Percentiles rank a stretch among this genome's conserved stretches.
These are phyloP conservation scores for Emberiza fucata DNA, from an alignment of 2,113 vertebrate genomes.

Conservation along the genomic window DNA sequence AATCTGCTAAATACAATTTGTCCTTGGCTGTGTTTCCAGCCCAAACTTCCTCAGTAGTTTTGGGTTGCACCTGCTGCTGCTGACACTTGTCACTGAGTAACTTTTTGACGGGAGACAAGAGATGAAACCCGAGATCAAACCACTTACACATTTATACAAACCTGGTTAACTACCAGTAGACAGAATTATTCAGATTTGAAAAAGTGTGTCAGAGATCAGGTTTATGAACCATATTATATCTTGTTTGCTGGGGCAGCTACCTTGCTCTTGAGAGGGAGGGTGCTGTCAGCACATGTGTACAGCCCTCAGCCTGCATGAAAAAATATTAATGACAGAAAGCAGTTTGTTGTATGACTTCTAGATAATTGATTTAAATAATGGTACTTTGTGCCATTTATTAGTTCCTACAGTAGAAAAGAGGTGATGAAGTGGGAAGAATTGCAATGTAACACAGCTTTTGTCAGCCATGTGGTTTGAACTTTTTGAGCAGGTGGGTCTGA, in stretches of 20 bases:
- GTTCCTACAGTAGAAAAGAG: neutral
- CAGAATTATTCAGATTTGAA: neutral
- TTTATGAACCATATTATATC: neutral
- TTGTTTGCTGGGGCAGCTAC: neutral
- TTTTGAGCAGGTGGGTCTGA: neutral
- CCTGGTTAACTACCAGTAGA: neutral
- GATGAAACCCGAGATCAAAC: neutral
- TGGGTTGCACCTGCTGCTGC: neutral
- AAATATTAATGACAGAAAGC: neutral
- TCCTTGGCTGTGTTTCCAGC: neutral
- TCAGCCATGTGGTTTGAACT: neutral
- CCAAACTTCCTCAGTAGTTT: neutral
- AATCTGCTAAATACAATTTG: neutral
- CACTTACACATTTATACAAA: neutral
- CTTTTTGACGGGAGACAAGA: neutral
- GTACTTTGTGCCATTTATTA: neutral
- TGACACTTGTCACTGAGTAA: neutral
- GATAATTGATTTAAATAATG: neutral
- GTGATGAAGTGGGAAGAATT: neutral
- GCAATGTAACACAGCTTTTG: neutral
- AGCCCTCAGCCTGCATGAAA: neutral
- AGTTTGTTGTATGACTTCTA: neutral
- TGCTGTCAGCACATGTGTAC: neutral
- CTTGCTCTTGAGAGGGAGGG: neutral
- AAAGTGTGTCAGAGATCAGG: neutral